Base-by-base conservation (phyloP, 2,797 vertebrate species). In the Falco peregrinus region DNA sequence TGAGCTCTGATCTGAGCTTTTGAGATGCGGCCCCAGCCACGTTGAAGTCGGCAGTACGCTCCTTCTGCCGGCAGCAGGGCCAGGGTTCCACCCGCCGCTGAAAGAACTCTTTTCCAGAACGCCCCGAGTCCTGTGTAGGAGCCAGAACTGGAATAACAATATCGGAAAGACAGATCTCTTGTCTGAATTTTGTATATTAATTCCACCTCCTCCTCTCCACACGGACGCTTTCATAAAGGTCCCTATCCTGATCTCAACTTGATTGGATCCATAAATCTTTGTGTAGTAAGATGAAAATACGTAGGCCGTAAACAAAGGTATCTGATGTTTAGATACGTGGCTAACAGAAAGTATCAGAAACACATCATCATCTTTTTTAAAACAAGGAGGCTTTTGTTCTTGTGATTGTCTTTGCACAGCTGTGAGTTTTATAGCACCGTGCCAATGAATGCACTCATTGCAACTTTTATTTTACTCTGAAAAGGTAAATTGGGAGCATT, bases 391-490 rank as follows among this genome's bases (percentile, higher is more conserved):
- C 87, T 94, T 96, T 97, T 97, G 95, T 97, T 94, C 93, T 74
- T 65, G 84, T 93, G 88, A 96, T 97, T 97, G 91, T 96, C 96
- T 96, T 87, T 92, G 84, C 91, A 92, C 96, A 97, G 95, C 96
- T 97, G 97, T 82, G 91, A 93, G 90, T 97, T 97, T 97, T 97
- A 96, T 95, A 89, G 81, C 69, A 12, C 77, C 11, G 12, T 94
- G 87, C 90, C 85, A 82, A 29, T 96, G 91, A 96, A 87, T 90
- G 74, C 91, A 80, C 91, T 95, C 84, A 85, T 84, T 96, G 94
- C 84, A 0, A 79, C 85, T 94, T 96, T 90, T 87, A 90, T 94
- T 95, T 96, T 87, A 95, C 83, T 76, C 92, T 83, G 54, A 81
- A 91, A 87, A 54, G 63, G 87, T 95, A 87, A 95, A 41, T 92